phyloP scores from a whole-genome alignment of 1,140 invertebrate genomes.

The Drosophila cardini region DNA sequence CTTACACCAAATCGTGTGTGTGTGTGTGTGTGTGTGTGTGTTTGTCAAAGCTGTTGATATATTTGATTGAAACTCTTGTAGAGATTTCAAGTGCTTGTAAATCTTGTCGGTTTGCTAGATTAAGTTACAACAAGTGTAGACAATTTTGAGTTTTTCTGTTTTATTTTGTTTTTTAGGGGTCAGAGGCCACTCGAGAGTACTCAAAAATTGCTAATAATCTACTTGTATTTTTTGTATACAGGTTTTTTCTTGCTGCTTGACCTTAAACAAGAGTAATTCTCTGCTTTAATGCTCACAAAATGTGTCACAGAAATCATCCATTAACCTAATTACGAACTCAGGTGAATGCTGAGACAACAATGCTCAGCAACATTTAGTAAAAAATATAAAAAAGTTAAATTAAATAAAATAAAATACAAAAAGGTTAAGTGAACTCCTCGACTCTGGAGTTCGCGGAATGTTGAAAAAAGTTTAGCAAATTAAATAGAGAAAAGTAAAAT shows the following conservation, averaged over 20 bases:
- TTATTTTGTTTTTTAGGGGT: not conserved
- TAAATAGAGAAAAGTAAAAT: slow-evolving; percentile 24
- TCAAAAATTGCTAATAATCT: not conserved
- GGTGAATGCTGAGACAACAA: slow-evolving; percentile 63
- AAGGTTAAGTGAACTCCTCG: slow-evolving; percentile 68
- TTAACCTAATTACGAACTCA: slow-evolving; percentile 76
- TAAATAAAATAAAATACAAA: slow-evolving; percentile 25
- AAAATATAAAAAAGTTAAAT: slow-evolving; percentile 3
- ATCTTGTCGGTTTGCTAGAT: slow-evolving; percentile 28
- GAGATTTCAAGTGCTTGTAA: slow-evolving; percentile 25
- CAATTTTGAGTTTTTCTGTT: not conserved
- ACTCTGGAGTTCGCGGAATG: slow-evolving; percentile 14
- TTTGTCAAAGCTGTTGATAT: slow-evolving; percentile 64
- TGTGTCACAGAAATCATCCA: slow-evolving; percentile 67
- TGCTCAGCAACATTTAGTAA: slow-evolving; percentile 25
- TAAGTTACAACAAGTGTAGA: slow-evolving; percentile 38
- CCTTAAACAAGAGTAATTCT: slow-evolving; percentile 5
- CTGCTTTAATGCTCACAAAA: slow-evolving; percentile 32
- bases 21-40: slow-evolving; percentile 57
- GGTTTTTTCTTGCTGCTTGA: slow-evolving; percentile 11
- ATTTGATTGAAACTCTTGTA: slow-evolving; percentile 49
- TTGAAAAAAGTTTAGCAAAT: slow-evolving; percentile 50
- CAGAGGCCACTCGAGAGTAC: not conserved
- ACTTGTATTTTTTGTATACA: not conserved
- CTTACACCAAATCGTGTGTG: slow-evolving; percentile 61